These are phyloP conservation scores for Rostratula benghalensis DNA, from an alignment of 2,113 vertebrate genomes.

Conservation along the genomic window DNA sequence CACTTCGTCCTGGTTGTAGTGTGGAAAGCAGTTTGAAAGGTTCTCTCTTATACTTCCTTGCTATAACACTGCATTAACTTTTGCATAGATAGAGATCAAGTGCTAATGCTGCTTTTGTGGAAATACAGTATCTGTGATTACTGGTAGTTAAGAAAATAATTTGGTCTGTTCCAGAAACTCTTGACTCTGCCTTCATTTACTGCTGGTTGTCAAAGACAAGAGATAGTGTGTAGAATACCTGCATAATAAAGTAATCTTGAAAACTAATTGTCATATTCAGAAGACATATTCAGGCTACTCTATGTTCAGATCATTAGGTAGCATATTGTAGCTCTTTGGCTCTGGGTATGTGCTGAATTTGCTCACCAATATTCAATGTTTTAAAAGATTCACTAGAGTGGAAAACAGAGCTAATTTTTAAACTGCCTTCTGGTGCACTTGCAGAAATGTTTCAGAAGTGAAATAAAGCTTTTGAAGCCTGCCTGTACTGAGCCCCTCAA, in stretches of 20 bases:
- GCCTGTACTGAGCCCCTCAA: neutral
- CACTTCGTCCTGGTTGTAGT: neutral
- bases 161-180: neutral
- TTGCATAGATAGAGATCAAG: neutral
- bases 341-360: neutral
- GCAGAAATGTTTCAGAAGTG: neutral
- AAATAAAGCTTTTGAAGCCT: conserved; percentile 29
- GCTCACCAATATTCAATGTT: neutral
- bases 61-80: neutral
- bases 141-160: neutral
- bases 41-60: neutral
- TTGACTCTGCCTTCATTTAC: neutral
- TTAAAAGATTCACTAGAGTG: conserved; percentile 20
- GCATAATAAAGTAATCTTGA: neutral
- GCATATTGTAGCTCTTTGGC: neutral
- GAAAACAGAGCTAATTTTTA: conserved; percentile 11
- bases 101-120: conserved; percentile 21
- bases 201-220: neutral
- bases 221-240: neutral
- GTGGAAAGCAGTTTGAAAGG: neutral
- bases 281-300: neutral
- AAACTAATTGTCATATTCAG: neutral
- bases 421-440: neutral
- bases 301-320: neutral
- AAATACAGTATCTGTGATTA: neutral